Conservation (phyloP, 2,113 vertebrate genomes). For the Nothocercus julius region DNA sequence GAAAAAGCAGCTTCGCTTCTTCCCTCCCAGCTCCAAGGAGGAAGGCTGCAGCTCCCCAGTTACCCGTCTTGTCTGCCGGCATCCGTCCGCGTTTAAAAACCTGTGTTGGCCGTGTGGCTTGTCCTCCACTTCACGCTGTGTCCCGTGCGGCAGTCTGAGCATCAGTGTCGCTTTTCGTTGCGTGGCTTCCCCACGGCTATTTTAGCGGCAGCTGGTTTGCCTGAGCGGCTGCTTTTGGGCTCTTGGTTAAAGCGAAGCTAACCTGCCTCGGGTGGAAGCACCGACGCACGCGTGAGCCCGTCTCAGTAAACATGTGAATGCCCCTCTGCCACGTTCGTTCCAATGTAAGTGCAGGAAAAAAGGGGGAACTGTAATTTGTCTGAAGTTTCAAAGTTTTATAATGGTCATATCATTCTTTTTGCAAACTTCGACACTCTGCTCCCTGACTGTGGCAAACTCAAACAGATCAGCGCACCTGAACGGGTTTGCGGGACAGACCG, state of each 20-base stretch:
- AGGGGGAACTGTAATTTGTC: neutral
- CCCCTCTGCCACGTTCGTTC: neutral
- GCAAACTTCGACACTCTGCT: neutral
- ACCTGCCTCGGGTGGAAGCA: neutral
- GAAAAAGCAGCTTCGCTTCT: neutral
- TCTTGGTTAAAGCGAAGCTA: neutral
- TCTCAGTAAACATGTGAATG: neutral
- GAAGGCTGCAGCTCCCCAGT: neutral
- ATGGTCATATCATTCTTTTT: neutral
- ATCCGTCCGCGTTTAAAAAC: neutral
- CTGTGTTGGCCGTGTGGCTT: neutral
- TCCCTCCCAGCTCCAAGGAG: neutral
- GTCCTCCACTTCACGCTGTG: neutral
- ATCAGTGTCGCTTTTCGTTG: neutral
- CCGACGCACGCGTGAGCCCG: neutral
- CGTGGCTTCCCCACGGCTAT: neutral
- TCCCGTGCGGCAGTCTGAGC: neutral
- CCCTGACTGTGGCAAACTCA: neutral
- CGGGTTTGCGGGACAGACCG: slow-evolving; percentile 32
- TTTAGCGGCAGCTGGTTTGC: neutral
- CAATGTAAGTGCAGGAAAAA: neutral
- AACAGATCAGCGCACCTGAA: slow-evolving; percentile 23
- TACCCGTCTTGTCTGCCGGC: neutral
- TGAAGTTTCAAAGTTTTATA: slow-evolving; percentile 1
- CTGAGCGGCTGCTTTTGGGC: neutral